Evolutionary conservation across 2,797 vertebrate species (phyloP).

Genomic region (Sebastes goodei): DNA sequence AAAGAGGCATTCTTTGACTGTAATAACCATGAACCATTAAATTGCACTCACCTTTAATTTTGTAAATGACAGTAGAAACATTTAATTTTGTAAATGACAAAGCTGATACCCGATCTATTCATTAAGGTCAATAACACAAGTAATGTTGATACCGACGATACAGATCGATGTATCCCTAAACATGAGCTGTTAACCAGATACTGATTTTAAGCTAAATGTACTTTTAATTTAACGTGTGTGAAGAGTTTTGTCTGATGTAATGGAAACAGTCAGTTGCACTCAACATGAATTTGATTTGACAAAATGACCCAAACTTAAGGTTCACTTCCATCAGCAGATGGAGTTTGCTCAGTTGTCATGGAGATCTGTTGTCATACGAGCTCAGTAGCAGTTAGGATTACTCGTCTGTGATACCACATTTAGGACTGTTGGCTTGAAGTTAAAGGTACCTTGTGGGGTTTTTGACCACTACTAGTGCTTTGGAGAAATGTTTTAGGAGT

Average conservation of each 20-base stretch:
- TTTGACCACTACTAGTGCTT: background rate
- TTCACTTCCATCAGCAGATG: background rate
- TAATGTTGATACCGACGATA: background rate
- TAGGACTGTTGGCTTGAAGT: background rate
- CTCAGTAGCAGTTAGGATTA: background rate
- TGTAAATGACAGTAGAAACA: background rate
- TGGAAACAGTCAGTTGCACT: background rate
- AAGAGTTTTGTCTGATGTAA: background rate
- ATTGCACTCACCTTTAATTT: too few species aligned
- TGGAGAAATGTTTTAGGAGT: background rate
- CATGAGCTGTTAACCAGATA: background rate
- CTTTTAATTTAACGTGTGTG: background rate
- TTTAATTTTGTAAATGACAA: background rate
- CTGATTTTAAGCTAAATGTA: background rate
- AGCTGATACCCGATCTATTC: background rate
- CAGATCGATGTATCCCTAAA: background rate
- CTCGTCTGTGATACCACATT: background rate
- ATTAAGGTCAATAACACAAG: background rate
- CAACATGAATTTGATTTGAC: background rate
- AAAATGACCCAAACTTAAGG: background rate
- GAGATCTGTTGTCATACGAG: background rate
- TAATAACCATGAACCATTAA: too few species aligned
- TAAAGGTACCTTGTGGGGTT: background rate
- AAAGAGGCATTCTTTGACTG: background rate
- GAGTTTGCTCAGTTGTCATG: background rate